Evolutionary conservation across 2,888 invertebrate species (phyloP).

Genomic region (Macrosoma leucophasiata): DNA sequence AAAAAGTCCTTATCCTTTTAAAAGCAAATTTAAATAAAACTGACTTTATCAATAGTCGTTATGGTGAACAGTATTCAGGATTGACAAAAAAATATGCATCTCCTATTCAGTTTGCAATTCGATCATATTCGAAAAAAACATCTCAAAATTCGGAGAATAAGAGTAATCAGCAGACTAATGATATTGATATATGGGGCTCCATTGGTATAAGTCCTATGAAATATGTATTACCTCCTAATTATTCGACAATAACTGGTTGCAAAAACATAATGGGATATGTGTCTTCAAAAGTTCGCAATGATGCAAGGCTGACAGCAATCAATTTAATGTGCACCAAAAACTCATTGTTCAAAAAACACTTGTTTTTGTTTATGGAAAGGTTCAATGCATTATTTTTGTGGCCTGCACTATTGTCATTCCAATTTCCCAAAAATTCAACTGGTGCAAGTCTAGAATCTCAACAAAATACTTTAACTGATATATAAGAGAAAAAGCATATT

Average conservation of each 20-base stretch:
- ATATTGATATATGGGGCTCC: constrained; percentile 52
- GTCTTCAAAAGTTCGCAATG: constrained; percentile 18
- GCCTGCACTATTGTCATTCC: constrained; percentile 55
- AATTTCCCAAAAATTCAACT: too few relatives aligned
- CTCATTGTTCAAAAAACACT: constrained; percentile 33
- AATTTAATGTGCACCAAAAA: constrained; percentile 34
- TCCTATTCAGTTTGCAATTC: too few relatives aligned
- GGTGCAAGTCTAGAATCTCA: too few relatives aligned
- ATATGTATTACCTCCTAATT: constrained; percentile 52
- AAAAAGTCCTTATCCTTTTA: constrained; percentile 43
- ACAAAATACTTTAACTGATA: too few relatives aligned
- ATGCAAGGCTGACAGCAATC: constrained; percentile 25
- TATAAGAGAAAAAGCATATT: too few relatives aligned
- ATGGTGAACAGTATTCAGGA: constrained; percentile 31
- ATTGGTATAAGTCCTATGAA: constrained; percentile 22
- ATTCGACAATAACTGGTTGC: constrained; percentile 50
- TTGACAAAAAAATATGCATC: constrained; percentile 28
- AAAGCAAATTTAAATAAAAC: constrained; percentile 39
- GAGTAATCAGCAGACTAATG: constrained; percentile 16
- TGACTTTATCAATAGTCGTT: constrained; percentile 32
- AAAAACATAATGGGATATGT: constrained; percentile 41
- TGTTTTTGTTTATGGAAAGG: constrained; percentile 39
- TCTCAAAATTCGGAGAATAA: constrained; percentile 22
- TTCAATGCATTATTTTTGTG: constrained; percentile 48
- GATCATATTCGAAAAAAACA: constrained; percentile 49